Percentiles rank a stretch among this genome's conserved stretches.
These are phyloP conservation scores for Macropodus opercularis DNA, from an alignment of 2,797 vertebrate species.

Conservation along the genomic window DNA sequence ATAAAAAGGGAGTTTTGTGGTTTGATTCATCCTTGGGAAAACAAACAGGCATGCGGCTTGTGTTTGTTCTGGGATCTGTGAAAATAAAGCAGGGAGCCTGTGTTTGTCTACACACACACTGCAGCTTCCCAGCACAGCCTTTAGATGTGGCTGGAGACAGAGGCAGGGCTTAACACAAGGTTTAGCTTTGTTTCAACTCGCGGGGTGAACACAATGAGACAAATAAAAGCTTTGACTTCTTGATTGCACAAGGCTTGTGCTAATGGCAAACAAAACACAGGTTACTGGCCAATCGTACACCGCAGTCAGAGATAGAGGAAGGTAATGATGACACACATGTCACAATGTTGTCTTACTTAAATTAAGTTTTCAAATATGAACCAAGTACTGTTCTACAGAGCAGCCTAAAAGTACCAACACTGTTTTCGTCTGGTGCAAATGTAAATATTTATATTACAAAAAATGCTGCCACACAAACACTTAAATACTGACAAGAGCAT, in stretches of 20 bases:
- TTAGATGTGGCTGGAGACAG: conserved; percentile 20
- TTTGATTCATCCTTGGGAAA: conserved; percentile 11
- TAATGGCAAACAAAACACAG: background rate
- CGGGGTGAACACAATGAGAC: conserved; percentile 25
- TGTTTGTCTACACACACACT: conserved; percentile 48
- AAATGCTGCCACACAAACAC: no score
- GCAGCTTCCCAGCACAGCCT: background rate
- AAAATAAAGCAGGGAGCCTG: conserved; percentile 42
- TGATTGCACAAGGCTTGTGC: background rate
- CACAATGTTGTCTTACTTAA: background rate
- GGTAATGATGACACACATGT: background rate
- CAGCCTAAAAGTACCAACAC: no score
- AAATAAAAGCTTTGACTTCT: background rate
- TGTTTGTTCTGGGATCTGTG: conserved; percentile 48
- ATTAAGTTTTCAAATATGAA: conserved; percentile 2
- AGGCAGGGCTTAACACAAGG: conserved; percentile 10
- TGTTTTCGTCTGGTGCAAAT: no score
- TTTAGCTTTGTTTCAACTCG: background rate
- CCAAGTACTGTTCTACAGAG: background rate
- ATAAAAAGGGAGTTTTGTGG: background rate
- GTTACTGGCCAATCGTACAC: no score
- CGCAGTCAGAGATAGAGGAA: no score
- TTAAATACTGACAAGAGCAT: no score
- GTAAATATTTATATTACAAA: no score
- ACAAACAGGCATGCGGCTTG: conserved; percentile 6